Conservation (phyloP, 2,113 vertebrate genomes). For the Thunnus maccoyii region DNA sequence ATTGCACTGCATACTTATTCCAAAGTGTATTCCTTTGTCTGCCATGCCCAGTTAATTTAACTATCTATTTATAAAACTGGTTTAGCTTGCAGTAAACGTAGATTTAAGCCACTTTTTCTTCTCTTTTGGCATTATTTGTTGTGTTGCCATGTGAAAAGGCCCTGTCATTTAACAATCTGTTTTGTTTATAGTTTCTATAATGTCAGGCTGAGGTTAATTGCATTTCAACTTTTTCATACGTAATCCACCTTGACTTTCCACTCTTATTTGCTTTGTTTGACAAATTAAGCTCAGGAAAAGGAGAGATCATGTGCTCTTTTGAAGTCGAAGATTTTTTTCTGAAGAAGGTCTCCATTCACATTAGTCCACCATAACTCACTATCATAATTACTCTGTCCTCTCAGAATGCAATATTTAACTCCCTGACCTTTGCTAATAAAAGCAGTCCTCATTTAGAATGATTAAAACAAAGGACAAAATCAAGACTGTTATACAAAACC, state of each 20-base stretch:
- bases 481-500: conserved; percentile 5
- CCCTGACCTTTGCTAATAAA: conserved; percentile 56
- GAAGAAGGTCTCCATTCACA: conserved; percentile 54
- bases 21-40: neutral
- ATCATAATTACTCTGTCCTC: conserved; percentile 69
- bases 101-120: neutral
- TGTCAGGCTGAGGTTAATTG: conserved; percentile 74
- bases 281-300: conserved; percentile 41
- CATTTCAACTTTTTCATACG: conserved; percentile 52
- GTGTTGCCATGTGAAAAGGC: conserved; percentile 7
- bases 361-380: conserved; percentile 55
- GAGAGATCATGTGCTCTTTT: conserved; percentile 41
- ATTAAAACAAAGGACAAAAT: conserved; percentile 59
- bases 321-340: conserved; percentile 48
- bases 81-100: neutral
- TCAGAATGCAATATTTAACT: conserved; percentile 59
- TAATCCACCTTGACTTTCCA: conserved; percentile 65
- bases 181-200: conserved; percentile 35
- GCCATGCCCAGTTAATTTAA: neutral
- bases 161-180: conserved; percentile 13
- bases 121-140: neutral
- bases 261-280: conserved; percentile 55
- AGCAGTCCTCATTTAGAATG: conserved; percentile 35
- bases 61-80: neutral
- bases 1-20: neutral